phyloP scores from a whole-genome alignment of 2,113 vertebrate genomes.

The Theristicus caerulescens region DNA sequence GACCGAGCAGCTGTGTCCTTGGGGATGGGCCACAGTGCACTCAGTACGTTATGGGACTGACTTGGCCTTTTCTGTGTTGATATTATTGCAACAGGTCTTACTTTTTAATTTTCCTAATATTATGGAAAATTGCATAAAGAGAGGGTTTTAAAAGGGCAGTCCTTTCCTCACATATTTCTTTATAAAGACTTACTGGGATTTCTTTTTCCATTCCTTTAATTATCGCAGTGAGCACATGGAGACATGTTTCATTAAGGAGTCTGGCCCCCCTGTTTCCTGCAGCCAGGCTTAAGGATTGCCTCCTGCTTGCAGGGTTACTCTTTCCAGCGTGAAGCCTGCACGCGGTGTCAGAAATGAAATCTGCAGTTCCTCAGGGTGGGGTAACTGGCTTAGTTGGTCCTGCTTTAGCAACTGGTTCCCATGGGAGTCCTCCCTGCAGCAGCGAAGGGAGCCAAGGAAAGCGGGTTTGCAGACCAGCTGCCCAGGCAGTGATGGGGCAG shows the following conservation, averaged over 20 bases:
- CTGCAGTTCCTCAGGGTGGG: not conserved
- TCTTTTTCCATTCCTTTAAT: not conserved
- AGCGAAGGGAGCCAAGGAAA: not conserved
- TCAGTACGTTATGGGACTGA: not conserved
- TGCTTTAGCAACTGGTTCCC: not conserved
- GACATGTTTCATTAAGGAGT: not conserved
- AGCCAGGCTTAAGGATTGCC: not conserved
- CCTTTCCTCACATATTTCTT: not conserved
- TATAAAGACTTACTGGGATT: not conserved
- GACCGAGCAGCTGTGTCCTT: not conserved
- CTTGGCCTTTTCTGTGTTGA: not conserved
- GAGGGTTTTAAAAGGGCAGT: not conserved
- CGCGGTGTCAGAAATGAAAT: fast-evolving
- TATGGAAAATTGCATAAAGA: not conserved
- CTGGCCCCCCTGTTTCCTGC: not conserved
- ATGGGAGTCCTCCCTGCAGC: not conserved
- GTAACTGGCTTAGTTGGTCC: not conserved
- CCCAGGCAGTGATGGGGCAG: not conserved
- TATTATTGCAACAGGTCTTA: not conserved
- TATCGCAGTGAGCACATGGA: fast-evolving
- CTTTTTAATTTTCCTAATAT: not conserved
- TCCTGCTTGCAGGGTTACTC: not conserved
- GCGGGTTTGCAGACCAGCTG: not conserved
- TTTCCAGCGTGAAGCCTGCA: not conserved
- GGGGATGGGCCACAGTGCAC: not conserved